phyloP scores from a whole-genome alignment of 2,888 invertebrate genomes.

The Chaetogeoica ovagalla region DNA sequence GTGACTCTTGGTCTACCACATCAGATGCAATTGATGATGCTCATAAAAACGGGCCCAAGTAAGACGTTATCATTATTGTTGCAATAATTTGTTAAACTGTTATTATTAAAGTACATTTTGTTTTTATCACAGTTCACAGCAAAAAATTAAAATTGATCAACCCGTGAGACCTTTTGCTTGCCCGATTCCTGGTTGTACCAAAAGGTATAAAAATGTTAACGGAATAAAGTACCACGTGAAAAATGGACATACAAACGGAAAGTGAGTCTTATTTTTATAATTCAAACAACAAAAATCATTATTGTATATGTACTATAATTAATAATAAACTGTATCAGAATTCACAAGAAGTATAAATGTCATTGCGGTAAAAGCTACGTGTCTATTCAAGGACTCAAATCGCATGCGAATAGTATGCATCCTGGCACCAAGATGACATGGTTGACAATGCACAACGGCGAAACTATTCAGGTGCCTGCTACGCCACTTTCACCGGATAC shows the following conservation, averaged over 20 bases:
- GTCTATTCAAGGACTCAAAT: constrained; percentile 76
- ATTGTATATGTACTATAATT: background rate
- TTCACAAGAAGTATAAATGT: constrained; percentile 79
- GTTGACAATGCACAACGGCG: constrained; percentile 56
- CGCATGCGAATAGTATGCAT: constrained; percentile 66
- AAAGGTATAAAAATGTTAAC: constrained; percentile 84
- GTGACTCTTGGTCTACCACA: constrained; percentile 77
- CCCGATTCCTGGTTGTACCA: constrained; percentile 83
- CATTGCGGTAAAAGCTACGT: constrained; percentile 86
- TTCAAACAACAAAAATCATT: background rate
- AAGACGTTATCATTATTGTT: constrained; percentile 53
- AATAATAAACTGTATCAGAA: constrained; percentile 62
- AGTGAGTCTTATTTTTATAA: constrained; percentile 64
- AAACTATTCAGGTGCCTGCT: constrained; percentile 57
- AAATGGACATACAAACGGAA: constrained; percentile 82
- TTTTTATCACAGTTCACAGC: constrained; percentile 41
- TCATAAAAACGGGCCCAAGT: constrained; percentile 73
- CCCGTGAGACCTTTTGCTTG: constrained; percentile 75
- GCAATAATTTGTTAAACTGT: background rate
- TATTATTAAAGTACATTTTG: background rate
- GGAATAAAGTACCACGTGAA: constrained; percentile 87
- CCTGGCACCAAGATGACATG: constrained; percentile 58
- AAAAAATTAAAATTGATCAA: constrained; percentile 40
- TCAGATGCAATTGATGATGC: constrained; percentile 73
- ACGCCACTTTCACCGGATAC: constrained; percentile 56